A percentile compares a stretch with the other conserved stretches of the same genome.
These are phyloP conservation scores for Diachrysia chrysitis DNA, from an alignment of 2,888 invertebrate genomes.

Conservation along the genomic window DNA sequence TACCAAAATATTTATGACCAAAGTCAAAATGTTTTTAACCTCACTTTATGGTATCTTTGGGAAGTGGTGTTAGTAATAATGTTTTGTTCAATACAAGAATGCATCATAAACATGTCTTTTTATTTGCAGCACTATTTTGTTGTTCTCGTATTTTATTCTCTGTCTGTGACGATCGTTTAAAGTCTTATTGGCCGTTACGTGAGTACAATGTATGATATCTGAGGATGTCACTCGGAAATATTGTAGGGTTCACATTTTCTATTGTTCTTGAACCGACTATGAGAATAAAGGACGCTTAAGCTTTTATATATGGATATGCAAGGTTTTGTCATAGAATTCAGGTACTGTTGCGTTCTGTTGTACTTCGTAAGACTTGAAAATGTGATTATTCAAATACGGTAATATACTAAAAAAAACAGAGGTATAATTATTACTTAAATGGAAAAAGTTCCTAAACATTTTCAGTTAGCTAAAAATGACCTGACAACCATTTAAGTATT, in stretches of 20 bases:
- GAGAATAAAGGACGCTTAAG: not conserved
- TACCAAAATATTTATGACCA: not conserved
- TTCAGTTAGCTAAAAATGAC: no score
- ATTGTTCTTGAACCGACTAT: not conserved
- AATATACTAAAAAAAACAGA: no score
- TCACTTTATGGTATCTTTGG: not conserved
- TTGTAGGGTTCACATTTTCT: not conserved
- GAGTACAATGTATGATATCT: not conserved
- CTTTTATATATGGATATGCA: no score
- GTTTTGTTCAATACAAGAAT: not conserved
- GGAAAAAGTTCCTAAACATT: no score
- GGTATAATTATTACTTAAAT: no score
- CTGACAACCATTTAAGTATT: no score
- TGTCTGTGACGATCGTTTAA: not conserved
- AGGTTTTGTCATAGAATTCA: no score
- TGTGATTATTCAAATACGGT: no score
- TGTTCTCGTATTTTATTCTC: not conserved
- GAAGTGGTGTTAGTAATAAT: not conserved
- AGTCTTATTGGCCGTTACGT: constrained; percentile 3
- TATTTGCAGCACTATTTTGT: not conserved
- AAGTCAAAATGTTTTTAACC: not conserved
- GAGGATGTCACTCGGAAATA: not conserved
- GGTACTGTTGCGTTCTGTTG: no score
- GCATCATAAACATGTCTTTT: not conserved
- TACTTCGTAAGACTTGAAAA: no score